These are phyloP conservation scores for Siphamia tubifer DNA, from an alignment of 2,113 vertebrate species.

Conservation along the genomic window DNA sequence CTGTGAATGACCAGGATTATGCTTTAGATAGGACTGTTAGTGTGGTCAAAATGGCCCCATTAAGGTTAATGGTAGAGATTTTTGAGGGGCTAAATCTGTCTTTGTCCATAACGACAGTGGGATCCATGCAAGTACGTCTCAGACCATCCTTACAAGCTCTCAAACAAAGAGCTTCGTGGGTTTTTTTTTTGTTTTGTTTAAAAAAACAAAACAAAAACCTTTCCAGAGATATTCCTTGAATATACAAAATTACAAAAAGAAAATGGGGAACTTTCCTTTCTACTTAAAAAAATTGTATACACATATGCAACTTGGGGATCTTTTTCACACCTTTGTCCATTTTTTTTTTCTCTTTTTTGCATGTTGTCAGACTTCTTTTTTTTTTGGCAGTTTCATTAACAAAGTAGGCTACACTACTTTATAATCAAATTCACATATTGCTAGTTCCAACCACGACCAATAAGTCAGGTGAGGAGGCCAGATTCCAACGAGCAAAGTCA, in stretches of 20 bases:
- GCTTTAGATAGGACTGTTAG: neutral
- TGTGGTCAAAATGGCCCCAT: neutral
- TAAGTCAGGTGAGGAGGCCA: conserved; percentile 68
- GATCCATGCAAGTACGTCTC: conserved; percentile 32
- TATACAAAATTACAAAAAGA: conserved; percentile 88
- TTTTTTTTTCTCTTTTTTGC: conserved; percentile 59
- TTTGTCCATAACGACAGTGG: conserved; percentile 1
- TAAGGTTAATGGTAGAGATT: neutral
- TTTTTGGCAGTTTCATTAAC: conserved; percentile 88
- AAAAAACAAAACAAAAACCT: conserved; percentile 20
- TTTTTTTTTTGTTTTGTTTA: too few relatives aligned
- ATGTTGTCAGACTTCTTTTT: conserved; percentile 77
- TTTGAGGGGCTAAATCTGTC: neutral
- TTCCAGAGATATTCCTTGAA: conserved; percentile 74
- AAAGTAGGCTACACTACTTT: conserved; percentile 85
- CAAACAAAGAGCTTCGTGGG: conserved; percentile 36
- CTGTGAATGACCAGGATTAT: neutral
- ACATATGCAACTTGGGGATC: conserved; percentile 32
- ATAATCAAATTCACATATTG: conserved; percentile 83
- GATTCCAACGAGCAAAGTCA: conserved; percentile 82
- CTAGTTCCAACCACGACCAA: conserved; percentile 67
- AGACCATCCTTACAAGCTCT: conserved; percentile 19
- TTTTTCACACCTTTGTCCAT: conserved; percentile 48
- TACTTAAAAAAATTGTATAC: conserved; percentile 75
- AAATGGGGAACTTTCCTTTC: conserved; percentile 72